Base-by-base conservation (phyloP, 2,888 invertebrate species). In the Sisyra nigra region DNA sequence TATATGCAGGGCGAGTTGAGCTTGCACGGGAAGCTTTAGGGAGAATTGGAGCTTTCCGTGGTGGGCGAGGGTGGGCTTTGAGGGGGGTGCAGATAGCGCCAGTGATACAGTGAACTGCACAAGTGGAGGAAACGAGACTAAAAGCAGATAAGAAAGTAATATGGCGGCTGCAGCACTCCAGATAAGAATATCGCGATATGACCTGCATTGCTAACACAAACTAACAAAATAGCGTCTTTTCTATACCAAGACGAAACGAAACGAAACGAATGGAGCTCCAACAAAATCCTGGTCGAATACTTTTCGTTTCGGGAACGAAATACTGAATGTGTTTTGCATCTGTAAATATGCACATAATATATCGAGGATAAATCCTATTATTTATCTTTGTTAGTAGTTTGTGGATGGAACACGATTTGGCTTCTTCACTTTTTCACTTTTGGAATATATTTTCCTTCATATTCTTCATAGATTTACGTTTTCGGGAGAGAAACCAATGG, bases 51-150 rank as follows among this genome's bases (percentile, higher is more conserved):
- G 24, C 24, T 24, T 24, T 24, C 24, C 24, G 24, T 15, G n/a
- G 19, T 44, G 43, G 44, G 42, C 44, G 45, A 45, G 47, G 51
- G 52, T 54, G 54, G 51, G 56, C 55, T 34, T 55, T 52, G 57
- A 56, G 58, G 53, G 53, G 53, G 52, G 52, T 52, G 55, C 52
- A 54, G 59, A 59, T 59, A 59, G 59, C 58, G 59, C 53, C 52
- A 54, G 55, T 60, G 60, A 60, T 60, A 60, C 57, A 34, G 59
- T 54, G 24, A 24, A 24, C 24, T 54, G 54, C 57, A 57, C 57
- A 59, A 59, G 58, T 58, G 59, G 59, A 58, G 60, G 60, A 59
- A 59, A 59, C 59, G 60, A 59, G 59, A 59, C 59, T 30, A 32
- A 54, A 54, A 24, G 52, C 50, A 54, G 60, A 60, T 60, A 60